Evolutionary conservation across 2,888 invertebrate species (phyloP), one percentile per base, ranked within the genome.

Genomic region (Cerastis rubricosa): DNA sequence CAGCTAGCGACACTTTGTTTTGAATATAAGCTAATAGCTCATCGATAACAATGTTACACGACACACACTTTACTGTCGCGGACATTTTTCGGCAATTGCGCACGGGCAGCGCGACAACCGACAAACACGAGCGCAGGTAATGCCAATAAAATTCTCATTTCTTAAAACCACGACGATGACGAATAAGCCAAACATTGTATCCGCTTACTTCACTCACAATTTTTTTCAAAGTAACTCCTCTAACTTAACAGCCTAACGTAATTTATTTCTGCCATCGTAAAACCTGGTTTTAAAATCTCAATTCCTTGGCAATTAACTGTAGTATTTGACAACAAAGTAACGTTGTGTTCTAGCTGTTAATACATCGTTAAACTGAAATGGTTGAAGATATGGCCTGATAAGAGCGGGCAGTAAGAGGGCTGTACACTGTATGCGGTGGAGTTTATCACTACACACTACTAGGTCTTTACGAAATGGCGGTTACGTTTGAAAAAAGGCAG

Each of bases 221-320:
- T 83, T 85, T 87, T 84, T 80, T 80, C 63, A 12, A 66, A 76
- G 71, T 74, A 74, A 40, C 43, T 78, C 40, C 17, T 59, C 63
- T 65, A 80, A 51, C 49, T 86, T 86, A 40, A 88, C 77, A 65
- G 76, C 71, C 75, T 71, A 71, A 76, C 81, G 80, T 87, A 88
- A 87, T 87, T 88, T 86, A 89, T 88, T 86, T 84, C 80, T 68
- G 17, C 63, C 71, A 74, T 86, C 87, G 87, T 90, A 87, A 91
- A 91, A 78, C 74, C 75, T 71, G 74, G 80, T 86, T 88, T 89
- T 88, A 89, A 90, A 91, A 87, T 84, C 85, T 85, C 81, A 81
- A 85, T 87, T 86, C 72, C 85, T 74, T 74, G 80, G 87, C 86
- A 91, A 91, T 91, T 89, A 91, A 91, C 85, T 78, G 78, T 78